phyloP scores from a whole-genome alignment of 2,797 vertebrate species.

The Picus viridis region DNA sequence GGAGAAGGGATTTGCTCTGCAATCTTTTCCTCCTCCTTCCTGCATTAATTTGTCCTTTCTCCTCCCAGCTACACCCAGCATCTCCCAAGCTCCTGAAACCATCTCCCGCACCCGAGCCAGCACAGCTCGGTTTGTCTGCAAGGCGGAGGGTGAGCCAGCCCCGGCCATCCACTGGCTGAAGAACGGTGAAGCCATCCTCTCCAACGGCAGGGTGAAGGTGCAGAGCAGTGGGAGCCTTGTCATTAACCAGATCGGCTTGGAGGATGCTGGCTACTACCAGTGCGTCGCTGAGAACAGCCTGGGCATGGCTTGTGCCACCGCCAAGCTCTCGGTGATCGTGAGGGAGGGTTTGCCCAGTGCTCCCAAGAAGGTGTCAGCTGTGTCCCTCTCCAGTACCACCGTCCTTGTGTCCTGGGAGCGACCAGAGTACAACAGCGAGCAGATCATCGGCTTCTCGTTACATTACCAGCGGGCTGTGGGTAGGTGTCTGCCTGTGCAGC shows the following conservation, averaged over 20 bases:
- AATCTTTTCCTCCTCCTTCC: conserved; percentile 42
- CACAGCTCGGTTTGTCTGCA: conserved; percentile 95
- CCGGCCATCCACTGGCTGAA: conserved; percentile 90
- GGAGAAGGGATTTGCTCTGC: conserved; percentile 63
- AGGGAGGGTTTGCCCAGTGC: conserved; percentile 93
- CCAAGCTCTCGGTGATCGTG: conserved; percentile 92
- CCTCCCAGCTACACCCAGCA: conserved; percentile 87
- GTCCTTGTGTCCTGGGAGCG: conserved; percentile 92
- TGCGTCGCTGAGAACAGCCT: conserved; percentile 93
- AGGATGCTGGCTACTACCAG: conserved; percentile 95
- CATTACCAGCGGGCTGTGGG: conserved; percentile 92
- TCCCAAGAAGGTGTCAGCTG: conserved; percentile 85
- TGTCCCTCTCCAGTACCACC: conserved; percentile 88
- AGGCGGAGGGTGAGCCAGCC: conserved; percentile 90
- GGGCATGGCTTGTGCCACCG: conserved; percentile 91
- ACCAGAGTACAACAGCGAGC: conserved; percentile 91
- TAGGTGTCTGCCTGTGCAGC: conserved; percentile 55
- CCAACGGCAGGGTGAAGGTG: conserved; percentile 89
- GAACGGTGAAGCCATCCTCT: conserved; percentile 86
- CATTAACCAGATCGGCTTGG: conserved; percentile 94
- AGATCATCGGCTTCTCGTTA: conserved; percentile 97
- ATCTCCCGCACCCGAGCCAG: conserved; percentile 93
- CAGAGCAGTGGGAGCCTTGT: conserved; percentile 91
- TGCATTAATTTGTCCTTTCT: background rate
- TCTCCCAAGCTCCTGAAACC: conserved; percentile 91